Evolutionary conservation across 2,113 vertebrate species (phyloP), one percentile per base, ranked within the genome.

Genomic region (Fukomys damarensis): DNA sequence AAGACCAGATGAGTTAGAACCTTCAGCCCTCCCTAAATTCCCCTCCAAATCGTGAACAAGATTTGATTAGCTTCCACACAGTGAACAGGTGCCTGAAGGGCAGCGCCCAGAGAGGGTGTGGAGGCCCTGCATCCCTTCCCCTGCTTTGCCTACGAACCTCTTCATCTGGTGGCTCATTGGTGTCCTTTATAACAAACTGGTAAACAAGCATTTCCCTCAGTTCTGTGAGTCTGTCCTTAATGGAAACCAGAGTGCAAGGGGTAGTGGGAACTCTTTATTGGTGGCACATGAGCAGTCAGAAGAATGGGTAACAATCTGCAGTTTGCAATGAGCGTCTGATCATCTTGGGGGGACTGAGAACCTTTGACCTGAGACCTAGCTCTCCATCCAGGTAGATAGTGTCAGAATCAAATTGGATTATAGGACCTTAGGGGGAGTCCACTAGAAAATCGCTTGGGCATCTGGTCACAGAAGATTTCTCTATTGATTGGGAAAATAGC

Each of bases 61-160:
- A 54, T 38, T 38, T 38, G 11, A 38, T 61, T 32, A 43, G 68
- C 38, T 49, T 58, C 79, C 6, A 59, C 49, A 41, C 13, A 19
- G 41, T 30, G 13, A 28, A 41, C 14, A 32, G 38, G 26, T 65
- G 24, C 46, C 58, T 32, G 49, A n/a, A 66, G 30, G 66, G 76
- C 20, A 46, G n/a, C 16, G 3, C 7, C 3, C 2, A 7, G 32
- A 63, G 56, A 72, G 32, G 52, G 7, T 12, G 1, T 0, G 17
- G 2, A 16, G 46, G 65, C n/a, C 20, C 46, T 3, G 7, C 20
- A 52, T 7, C 26, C 41, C 38, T 54, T 16, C 54, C 54, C 16
- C 28, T 10, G 7, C 41, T 52, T 24, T 30, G 38, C 41, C 54
- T 86, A 3, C 16, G 5, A 0, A 5, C 72, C 30, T 82, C 35